Evolutionary conservation across 1,140 invertebrate genomes (phyloP).

Genomic region (Lepidurus arcticus): DNA sequence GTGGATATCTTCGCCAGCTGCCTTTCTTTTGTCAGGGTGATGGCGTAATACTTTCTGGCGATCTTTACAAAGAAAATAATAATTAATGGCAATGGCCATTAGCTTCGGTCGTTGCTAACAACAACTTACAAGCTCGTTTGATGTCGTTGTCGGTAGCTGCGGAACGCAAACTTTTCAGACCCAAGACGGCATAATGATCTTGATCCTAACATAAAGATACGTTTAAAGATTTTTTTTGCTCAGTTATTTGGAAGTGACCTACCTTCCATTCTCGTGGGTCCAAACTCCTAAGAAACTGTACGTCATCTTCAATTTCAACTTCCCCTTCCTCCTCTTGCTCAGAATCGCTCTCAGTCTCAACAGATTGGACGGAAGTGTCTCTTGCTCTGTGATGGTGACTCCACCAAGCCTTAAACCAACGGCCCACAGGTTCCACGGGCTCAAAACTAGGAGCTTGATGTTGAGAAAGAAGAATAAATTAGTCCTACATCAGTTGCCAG

Average conservation of each 20-base stretch:
- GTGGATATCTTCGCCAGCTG: constrained; percentile 72
- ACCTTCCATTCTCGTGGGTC: constrained; percentile 95
- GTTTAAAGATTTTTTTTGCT: neutral
- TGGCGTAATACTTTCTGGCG: constrained; percentile 85
- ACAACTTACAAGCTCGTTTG: constrained; percentile 78
- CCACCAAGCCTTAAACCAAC: constrained; percentile 47
- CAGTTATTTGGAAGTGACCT: constrained; percentile 23
- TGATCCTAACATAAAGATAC: constrained; percentile 58
- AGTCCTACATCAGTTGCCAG: neutral
- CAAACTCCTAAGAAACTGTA: constrained; percentile 75
- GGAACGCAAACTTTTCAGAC: constrained; percentile 69
- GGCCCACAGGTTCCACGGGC: constrained; percentile 47
- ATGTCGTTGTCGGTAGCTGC: constrained; percentile 86
- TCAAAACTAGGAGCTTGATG: constrained; percentile 36
- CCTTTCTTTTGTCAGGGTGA: constrained; percentile 95
- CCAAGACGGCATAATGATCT: constrained; percentile 92
- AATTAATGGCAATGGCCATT: neutral
- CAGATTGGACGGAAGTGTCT: constrained; percentile 39
- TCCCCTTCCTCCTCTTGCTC: constrained; percentile 41
- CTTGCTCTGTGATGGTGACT: constrained; percentile 43
- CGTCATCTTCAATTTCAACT: constrained; percentile 63
- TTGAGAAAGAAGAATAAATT: neutral
- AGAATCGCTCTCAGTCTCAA: constrained; percentile 38
- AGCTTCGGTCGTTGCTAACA: neutral
- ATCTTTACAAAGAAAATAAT: constrained; percentile 47